phyloP scores from a whole-genome alignment of 2,113 vertebrate genomes.

The Dipodomys spectabilis region DNA sequence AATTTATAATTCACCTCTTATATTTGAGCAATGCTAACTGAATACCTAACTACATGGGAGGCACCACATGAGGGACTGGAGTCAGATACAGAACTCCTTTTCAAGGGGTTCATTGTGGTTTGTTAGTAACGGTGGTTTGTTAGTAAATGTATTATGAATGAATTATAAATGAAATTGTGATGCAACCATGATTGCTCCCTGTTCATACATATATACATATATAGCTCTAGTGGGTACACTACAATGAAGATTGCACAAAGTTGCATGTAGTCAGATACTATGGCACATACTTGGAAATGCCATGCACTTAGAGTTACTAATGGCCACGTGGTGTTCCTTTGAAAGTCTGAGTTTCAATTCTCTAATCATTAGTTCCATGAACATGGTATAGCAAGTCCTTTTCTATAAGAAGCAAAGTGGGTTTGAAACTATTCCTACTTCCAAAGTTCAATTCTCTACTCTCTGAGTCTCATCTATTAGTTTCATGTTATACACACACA shows the following conservation, averaged over 20 bases:
- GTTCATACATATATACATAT: too few relatives aligned
- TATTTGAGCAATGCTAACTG: neutral
- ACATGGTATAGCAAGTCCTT: neutral
- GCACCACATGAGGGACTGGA: neutral
- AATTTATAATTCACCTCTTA: neutral
- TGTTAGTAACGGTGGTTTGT: neutral
- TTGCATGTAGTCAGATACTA: neutral
- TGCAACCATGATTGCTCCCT: neutral
- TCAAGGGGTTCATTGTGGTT: neutral
- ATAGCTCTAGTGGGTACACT: too few relatives aligned
- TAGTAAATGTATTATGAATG: neutral
- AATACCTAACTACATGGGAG: neutral
- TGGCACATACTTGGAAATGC: neutral
- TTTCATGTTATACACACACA: too few relatives aligned
- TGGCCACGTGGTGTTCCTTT: neutral
- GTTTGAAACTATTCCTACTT: neutral
- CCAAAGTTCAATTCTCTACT: neutral
- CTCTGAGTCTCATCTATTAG: neutral
- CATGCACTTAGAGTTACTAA: neutral
- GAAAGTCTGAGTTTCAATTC: neutral
- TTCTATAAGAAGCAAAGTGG: neutral
- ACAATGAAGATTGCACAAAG: neutral
- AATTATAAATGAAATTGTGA: neutral
- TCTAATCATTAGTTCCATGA: too few relatives aligned
- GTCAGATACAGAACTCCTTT: neutral